Percentiles rank a stretch among this genome's conserved stretches.
Conservation (phyloP, 2,113 vertebrate genomes). For the Plecotus auritus region DNA sequence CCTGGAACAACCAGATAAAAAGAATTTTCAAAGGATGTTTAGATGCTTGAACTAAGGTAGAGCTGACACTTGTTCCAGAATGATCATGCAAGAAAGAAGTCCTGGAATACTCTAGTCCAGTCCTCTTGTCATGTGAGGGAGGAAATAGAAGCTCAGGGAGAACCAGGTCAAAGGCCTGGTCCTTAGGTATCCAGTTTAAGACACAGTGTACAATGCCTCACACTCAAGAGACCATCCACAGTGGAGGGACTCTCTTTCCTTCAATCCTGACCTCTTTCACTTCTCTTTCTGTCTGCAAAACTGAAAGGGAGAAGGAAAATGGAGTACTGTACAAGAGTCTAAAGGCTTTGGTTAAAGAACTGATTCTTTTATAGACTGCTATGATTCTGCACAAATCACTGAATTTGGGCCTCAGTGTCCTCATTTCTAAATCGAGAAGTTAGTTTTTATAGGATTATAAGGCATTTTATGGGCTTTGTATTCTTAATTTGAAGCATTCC, state of each 20-base stretch:
- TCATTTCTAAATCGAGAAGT: conserved; percentile 9
- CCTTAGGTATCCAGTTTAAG: not conserved
- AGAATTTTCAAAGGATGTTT: not conserved
- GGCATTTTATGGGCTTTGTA: not conserved
- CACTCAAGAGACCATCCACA: not conserved
- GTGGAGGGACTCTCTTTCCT: not conserved
- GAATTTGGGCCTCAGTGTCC: not conserved
- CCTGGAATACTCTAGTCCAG: not conserved
- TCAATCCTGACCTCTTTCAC: not conserved
- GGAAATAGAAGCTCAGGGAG: not conserved
- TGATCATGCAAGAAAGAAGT: not conserved
- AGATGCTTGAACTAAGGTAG: not conserved
- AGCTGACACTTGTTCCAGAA: not conserved
- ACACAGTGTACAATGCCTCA: not conserved
- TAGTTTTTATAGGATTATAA: conserved; percentile 9
- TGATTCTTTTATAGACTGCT: not conserved
- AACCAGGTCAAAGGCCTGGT: not conserved
- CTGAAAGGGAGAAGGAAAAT: conserved; percentile 50
- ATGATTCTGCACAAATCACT: not conserved
- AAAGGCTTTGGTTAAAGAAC: not conserved
- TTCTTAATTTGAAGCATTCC: conserved; percentile 28
- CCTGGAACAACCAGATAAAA: not conserved
- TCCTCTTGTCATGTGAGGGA: not conserved
- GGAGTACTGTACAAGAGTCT: not conserved
- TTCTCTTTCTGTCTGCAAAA: not conserved